Percentiles rank a stretch among this genome's conserved stretches.
These are phyloP conservation scores for Muscicapa striata DNA, from an alignment of 2,797 vertebrate genomes.

Conservation along the genomic window DNA sequence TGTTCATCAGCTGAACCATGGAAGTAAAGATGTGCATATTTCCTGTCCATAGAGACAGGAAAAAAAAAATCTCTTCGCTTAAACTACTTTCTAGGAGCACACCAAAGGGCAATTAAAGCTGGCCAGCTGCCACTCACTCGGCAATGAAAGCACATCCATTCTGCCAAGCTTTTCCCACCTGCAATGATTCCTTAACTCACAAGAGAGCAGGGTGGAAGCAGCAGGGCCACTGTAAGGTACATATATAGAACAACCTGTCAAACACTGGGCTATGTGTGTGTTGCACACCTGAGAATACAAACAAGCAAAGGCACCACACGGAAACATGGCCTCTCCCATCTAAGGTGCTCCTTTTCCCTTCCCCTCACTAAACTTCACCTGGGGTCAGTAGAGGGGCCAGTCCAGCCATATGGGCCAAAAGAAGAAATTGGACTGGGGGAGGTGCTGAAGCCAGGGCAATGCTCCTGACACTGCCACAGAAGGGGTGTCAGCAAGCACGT, in stretches of 20 bases:
- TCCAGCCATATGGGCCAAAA: neutral
- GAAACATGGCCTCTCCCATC: neutral
- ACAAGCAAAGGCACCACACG: neutral
- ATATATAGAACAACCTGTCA: neutral
- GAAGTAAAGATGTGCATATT: constrained; percentile 18
- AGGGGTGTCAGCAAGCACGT: neutral
- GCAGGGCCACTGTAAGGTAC: neutral
- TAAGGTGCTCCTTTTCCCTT: neutral
- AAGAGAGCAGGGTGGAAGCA: neutral
- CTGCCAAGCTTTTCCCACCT: constrained; percentile 11
- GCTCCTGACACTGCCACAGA: neutral
- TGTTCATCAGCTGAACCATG: neutral
- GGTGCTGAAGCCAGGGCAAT: neutral
- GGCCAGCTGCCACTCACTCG: constrained; percentile 41
- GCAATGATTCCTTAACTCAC: constrained; percentile 9
- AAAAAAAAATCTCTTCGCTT: neutral
- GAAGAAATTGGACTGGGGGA: accelerated
- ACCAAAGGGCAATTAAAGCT: constrained; percentile 31
- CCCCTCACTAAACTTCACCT: neutral
- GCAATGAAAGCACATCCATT: neutral
- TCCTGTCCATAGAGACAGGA: neutral
- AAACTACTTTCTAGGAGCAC: neutral
- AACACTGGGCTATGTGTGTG: neutral
- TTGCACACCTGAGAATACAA: neutral
- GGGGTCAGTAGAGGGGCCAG: neutral